These are phyloP conservation scores for Pipistrellus nathusii DNA, from an alignment of 2,797 vertebrate genomes.

Conservation along the genomic window DNA sequence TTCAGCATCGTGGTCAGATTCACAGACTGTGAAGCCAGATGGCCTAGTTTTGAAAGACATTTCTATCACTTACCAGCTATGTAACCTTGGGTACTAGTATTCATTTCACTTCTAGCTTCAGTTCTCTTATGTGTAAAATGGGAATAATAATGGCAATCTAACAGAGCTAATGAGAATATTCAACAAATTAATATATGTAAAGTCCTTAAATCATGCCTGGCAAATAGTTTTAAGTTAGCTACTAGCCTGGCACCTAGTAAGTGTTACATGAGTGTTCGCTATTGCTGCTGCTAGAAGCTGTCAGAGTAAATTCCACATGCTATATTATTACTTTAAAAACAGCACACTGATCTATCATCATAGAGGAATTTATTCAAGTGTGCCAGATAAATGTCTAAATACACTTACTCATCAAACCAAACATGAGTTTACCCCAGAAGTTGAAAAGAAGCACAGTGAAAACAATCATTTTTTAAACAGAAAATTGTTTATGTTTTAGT, in stretches of 20 bases:
- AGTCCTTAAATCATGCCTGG: slow-evolving; percentile 57
- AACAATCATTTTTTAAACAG: slow-evolving; percentile 67
- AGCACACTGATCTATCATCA: slow-evolving; percentile 62
- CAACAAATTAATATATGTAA: slow-evolving; percentile 51
- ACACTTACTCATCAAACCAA: slow-evolving; percentile 66
- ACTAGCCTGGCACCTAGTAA: slow-evolving; percentile 53
- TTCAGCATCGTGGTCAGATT: background rate
- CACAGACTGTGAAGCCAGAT: background rate
- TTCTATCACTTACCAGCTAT: background rate
- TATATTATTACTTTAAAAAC: slow-evolving; percentile 67
- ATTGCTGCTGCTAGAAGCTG: slow-evolving; percentile 14
- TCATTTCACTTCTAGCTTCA: background rate
- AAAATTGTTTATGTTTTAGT: slow-evolving; percentile 55
- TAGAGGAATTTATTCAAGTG: slow-evolving; percentile 58
- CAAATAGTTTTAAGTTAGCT: slow-evolving; percentile 59
- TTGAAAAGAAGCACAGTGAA: slow-evolving; percentile 56
- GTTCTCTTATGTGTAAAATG: slow-evolving; percentile 53
- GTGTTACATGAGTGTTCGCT: slow-evolving; percentile 53
- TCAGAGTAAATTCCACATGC: slow-evolving; percentile 41
- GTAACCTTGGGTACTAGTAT: background rate
- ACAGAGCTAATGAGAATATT: background rate
- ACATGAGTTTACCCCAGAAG: slow-evolving; percentile 64
- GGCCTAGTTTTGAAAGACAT: background rate
- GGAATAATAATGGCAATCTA: background rate
- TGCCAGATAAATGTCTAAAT: slow-evolving; percentile 66